Conservation (phyloP, 2,113 vertebrate species). For the Heterochromis multidens region DNA sequence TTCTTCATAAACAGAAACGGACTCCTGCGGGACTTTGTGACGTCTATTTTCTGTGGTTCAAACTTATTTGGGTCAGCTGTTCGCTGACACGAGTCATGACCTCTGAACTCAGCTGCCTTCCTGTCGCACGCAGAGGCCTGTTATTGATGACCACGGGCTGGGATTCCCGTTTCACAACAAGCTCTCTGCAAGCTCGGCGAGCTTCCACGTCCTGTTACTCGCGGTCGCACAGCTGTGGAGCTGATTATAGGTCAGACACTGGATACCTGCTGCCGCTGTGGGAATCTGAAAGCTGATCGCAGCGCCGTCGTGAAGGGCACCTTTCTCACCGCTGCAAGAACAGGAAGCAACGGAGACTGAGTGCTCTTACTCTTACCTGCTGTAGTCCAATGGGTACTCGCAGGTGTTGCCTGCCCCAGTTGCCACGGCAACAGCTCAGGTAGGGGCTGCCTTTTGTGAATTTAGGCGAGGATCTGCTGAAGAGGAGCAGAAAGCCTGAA, state of each 20-base stretch:
- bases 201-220: not conserved
- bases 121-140: not conserved
- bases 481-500: not conserved
- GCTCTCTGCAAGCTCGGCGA: not conserved
- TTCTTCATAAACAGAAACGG: rapidly evolving
- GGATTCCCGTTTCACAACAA: conserved; percentile 33
- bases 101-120: not conserved
- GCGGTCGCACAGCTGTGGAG: not conserved
- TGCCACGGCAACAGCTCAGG: conserved; percentile 57
- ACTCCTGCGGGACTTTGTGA: not conserved
- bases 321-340: not conserved
- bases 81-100: not conserved
- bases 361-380: not conserved
- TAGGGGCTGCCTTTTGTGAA: not conserved
- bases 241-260: conserved; percentile 14
- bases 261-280: not conserved
- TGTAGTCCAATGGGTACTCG: not conserved
- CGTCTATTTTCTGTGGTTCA: not conserved
- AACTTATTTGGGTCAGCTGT: not conserved
- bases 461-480: not conserved
- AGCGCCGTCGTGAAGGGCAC: conserved; percentile 29
- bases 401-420: conserved; percentile 52
- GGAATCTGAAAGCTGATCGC: conserved; percentile 34
- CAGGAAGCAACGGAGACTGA: not conserved
- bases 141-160: not conserved